Conservation (phyloP, 2,888 invertebrate genomes). For the Drosophila conformis region DNA sequence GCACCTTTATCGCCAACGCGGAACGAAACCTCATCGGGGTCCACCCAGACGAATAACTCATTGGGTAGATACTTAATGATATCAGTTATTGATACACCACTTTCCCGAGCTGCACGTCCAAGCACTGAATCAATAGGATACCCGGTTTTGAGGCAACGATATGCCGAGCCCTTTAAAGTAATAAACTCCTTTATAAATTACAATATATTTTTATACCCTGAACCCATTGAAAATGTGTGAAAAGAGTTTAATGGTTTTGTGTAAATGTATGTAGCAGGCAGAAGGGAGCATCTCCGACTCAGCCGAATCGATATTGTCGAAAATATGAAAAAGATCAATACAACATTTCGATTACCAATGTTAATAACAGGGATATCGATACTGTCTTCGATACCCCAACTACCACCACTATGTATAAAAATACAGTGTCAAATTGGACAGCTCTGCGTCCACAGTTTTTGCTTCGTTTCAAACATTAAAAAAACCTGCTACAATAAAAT, state of each 20-base stretch:
- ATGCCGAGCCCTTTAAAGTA: conserved; percentile 91
- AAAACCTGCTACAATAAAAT: conserved; percentile 14
- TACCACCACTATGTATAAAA: too few species aligned
- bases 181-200: background rate
- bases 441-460: conserved; percentile 50
- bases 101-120: too few species aligned
- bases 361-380: too few species aligned
- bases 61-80: conserved; percentile 79
- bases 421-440: conserved; percentile 19
- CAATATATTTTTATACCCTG: background rate
- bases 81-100: too few species aligned
- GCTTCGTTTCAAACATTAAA: conserved; percentile 37
- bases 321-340: too few species aligned
- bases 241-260: too few species aligned
- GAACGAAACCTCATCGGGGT: conserved; percentile 98
- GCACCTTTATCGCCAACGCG: conserved; percentile 98
- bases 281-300: background rate
- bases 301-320: too few species aligned
- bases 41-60: conserved; percentile 98
- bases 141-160: conserved; percentile 96
- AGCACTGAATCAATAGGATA: too few species aligned
- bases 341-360: too few species aligned
- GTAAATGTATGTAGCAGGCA: conserved; percentile 76
- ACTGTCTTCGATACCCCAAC: too few species aligned
- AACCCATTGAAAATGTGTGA: too few species aligned